A percentile compares a stretch with the other conserved stretches of the same genome.
Conservation (phyloP, 2,113 vertebrate species). For the Gasterosteus aculeatus region DNA sequence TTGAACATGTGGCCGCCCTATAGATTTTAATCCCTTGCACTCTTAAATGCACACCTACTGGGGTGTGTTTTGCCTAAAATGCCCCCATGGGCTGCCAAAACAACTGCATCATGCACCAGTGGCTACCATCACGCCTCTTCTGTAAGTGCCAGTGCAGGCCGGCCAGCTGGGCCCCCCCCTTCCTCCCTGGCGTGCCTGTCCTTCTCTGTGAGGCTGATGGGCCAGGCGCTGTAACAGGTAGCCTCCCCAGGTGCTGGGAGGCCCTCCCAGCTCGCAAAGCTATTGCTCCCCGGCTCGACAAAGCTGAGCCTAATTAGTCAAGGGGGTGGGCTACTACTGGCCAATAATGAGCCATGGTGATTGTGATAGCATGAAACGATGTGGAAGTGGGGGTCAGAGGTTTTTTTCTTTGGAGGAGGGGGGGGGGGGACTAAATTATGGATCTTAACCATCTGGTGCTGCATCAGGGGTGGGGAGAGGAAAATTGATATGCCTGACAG, state of each 20-base stretch:
- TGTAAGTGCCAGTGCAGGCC: slow-evolving; percentile 46
- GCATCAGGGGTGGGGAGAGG: slow-evolving; percentile 58
- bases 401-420: slow-evolving; percentile 54
- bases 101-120: slow-evolving; percentile 79
- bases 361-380: slow-evolving; percentile 56
- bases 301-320: slow-evolving; percentile 96
- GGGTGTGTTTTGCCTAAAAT: slow-evolving; percentile 17
- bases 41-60: slow-evolving; percentile 18
- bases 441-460: slow-evolving; percentile 97
- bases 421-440: slow-evolving; percentile 87
- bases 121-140: slow-evolving; percentile 9
- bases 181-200: slow-evolving; percentile 3
- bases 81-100: slow-evolving; percentile 77
- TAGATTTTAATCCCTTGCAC: neutral
- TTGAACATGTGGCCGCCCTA: neutral
- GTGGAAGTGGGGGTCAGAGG: slow-evolving; percentile 47
- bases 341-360: slow-evolving; percentile 85
- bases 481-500: slow-evolving; percentile 82
- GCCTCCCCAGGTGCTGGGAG: slow-evolving; percentile 89
- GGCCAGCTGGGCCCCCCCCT: slow-evolving; percentile 71
- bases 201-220: slow-evolving; percentile 74
- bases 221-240: slow-evolving; percentile 83
- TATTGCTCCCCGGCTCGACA: slow-evolving; percentile 85
- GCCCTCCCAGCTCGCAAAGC: slow-evolving; percentile 81
- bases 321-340: slow-evolving; percentile 81